Base-by-base conservation (phyloP, 2,113 vertebrate species). In the Plestiodon gilberti region DNA sequence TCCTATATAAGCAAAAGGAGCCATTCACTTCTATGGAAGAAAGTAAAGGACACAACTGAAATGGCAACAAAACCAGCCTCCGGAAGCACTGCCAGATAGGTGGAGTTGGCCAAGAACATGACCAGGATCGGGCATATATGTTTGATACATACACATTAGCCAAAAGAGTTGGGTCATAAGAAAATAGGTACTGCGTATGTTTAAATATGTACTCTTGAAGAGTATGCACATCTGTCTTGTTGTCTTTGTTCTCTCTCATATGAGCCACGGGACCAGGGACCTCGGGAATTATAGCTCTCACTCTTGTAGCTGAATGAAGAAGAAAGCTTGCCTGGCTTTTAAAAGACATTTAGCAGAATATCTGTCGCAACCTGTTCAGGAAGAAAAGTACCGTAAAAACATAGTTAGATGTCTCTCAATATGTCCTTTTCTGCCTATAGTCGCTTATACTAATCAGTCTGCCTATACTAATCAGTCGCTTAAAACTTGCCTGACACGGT, bases 301-400 rank as follows among this genome's bases (percentile, higher is more conserved):
- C 0, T 61, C 89, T 33, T 38, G 84, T 82, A 69, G 67, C 81
- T 84, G 57, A 8, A 1, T 81, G 33, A 85, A 77, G 33, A 85
- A 77, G 52, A 57, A 33, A 89, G 84, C 15, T 89, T 77, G 64
- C n/a, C 84, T 88, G 73, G 86, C 84, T 92, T 83, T 81, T 35
- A 55, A 35, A 73, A 23, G 69, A 10, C 75, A 78, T 9, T 14
- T 86, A 18, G 4, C 71, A 38, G 70, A 61, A 35, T 55, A 89
- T 91, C 67, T 81, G 15, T 20, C 22, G 23, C 71, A 55, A 18
- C 43, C 1, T 33, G 35, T 71, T 86, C 79, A 84, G 3, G 1
- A 33, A 43, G 70, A 88, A 80, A 89, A 78, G 25, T 2, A 48
- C 30, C 20, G 33, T 75, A 28, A 14, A 61, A 3, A 6, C 87